phyloP scores from a whole-genome alignment of 1,140 invertebrate genomes.

The Leptoteleia sp. region DNA sequence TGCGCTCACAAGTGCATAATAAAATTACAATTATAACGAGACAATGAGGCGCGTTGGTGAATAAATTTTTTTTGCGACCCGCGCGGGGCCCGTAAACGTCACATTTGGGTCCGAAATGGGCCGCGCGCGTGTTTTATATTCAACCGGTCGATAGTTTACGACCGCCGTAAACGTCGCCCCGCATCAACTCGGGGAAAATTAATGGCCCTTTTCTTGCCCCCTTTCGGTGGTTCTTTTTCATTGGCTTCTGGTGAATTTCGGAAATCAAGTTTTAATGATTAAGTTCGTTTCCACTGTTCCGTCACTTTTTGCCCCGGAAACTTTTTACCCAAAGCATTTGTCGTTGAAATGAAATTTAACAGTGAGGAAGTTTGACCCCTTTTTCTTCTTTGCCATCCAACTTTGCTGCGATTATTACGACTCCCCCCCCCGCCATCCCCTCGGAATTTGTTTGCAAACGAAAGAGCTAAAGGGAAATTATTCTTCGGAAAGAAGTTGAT shows the following conservation, averaged over 20 bases:
- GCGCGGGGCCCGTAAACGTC: conserved; percentile 34
- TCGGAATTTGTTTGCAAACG: too few species aligned
- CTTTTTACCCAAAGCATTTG: too few species aligned
- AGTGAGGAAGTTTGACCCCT: too few species aligned
- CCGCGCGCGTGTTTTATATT: conserved; percentile 42
- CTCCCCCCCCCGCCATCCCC: too few species aligned
- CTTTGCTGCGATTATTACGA: too few species aligned
- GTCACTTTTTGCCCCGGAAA: too few species aligned
- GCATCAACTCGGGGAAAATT: conserved; percentile 41
- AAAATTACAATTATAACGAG: conserved; percentile 57
- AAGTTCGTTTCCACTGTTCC: too few species aligned
- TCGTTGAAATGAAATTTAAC: too few species aligned
- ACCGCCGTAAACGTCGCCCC: conserved; percentile 34
- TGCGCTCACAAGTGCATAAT: conserved; percentile 61
- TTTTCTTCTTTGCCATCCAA: too few species aligned
- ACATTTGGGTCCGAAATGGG: conserved; percentile 47
- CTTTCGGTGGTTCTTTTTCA: conserved; percentile 2
- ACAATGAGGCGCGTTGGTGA: conserved; percentile 41
- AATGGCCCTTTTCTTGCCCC: conserved; percentile 22
- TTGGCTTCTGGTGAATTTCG: not conserved
- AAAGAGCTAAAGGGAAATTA: too few species aligned
- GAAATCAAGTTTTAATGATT: not conserved
- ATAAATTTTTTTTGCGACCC: conserved; percentile 37
- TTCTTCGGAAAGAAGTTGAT: too few species aligned
- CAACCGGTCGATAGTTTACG: conserved; percentile 45